Evolutionary conservation across 2,888 invertebrate genomes (phyloP).

Genomic region (Seira sanloemensis): DNA sequence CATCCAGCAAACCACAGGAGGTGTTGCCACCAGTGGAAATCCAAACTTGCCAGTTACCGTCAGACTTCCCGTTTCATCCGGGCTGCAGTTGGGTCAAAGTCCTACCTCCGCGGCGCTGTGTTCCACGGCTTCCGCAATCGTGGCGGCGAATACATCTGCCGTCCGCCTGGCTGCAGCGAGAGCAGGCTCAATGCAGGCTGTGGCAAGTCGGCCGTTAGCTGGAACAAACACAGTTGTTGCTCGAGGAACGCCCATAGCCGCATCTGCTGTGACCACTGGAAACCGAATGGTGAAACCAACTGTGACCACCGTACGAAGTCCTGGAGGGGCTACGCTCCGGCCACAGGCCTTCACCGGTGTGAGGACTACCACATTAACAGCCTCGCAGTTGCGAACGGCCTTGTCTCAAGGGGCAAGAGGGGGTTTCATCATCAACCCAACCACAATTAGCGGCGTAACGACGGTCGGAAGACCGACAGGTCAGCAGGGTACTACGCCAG

Average conservation of each 20-base stretch:
- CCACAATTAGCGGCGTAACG: conserved; percentile 26
- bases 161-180: conserved; percentile 54
- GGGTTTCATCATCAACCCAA: conserved; percentile 45
- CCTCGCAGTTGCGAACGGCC: conserved; percentile 67
- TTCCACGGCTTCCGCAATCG: conserved; percentile 66
- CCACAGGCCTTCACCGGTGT: conserved; percentile 28
- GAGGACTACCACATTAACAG: conserved; percentile 61
- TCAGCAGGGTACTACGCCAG: conserved; percentile 35
- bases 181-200: conserved; percentile 52
- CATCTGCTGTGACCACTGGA: conserved; percentile 55
- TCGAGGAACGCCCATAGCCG: conserved; percentile 64
- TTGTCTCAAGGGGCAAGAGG: conserved; percentile 45
- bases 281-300: conserved; percentile 52
- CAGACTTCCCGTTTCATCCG: conserved; percentile 65
- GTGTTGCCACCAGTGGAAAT: conserved; percentile 29
- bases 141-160: conserved; percentile 60
- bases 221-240: conserved; percentile 63
- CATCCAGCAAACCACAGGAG: conserved; percentile 19
- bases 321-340: conserved; percentile 23
- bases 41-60: conserved; percentile 68
- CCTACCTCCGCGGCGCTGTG: conserved; percentile 63
- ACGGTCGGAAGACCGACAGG: conserved; percentile 41
- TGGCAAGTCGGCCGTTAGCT: conserved; percentile 56
- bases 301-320: conserved; percentile 33
- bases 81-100: conserved; percentile 35